Percentiles rank a stretch among this genome's conserved stretches.
Conservation (phyloP, 2,888 invertebrate species). For the Tetragonisca angustula region DNA sequence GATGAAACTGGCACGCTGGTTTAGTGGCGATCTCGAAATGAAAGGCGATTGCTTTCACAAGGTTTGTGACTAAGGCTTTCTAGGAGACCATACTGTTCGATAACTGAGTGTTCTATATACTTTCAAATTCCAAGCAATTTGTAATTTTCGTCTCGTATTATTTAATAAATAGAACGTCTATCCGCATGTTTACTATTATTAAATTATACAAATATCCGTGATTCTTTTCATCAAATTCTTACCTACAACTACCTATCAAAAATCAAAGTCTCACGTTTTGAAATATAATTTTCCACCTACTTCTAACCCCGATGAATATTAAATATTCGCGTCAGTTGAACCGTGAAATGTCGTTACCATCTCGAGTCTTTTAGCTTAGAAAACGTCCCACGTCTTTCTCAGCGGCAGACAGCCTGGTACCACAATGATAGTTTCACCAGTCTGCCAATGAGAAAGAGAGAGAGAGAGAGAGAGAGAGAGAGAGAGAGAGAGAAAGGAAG, state of each 20-base stretch:
- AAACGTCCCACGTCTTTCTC: conserved; percentile 67
- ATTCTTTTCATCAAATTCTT: no score
- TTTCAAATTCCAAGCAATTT: neutral
- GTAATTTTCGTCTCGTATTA: neutral
- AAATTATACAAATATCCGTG: no score
- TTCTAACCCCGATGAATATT: conserved; percentile 34
- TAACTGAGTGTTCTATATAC: neutral
- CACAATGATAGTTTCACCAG: conserved; percentile 29
- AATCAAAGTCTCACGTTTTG: neutral
- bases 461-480: neutral
- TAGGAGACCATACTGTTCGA: neutral
- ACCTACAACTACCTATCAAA: neutral
- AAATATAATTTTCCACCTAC: no score
- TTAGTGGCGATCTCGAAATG: neutral
- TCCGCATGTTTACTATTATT: no score
- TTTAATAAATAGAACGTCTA: neutral
- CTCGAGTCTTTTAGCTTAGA: conserved; percentile 9
- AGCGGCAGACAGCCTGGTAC: conserved; percentile 67
- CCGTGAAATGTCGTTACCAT: conserved; percentile 33
- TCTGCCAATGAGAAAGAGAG: neutral
- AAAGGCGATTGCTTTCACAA: conserved; percentile 1
- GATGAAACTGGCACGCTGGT: neutral
- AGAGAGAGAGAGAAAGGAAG: neutral
- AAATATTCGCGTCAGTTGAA: conserved; percentile 33
- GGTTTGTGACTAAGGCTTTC: neutral